Percentiles rank a stretch among this genome's conserved stretches.
Evolutionary conservation across 2,797 vertebrate species (phyloP).

Genomic region (Triplophysa bombifrons): DNA sequence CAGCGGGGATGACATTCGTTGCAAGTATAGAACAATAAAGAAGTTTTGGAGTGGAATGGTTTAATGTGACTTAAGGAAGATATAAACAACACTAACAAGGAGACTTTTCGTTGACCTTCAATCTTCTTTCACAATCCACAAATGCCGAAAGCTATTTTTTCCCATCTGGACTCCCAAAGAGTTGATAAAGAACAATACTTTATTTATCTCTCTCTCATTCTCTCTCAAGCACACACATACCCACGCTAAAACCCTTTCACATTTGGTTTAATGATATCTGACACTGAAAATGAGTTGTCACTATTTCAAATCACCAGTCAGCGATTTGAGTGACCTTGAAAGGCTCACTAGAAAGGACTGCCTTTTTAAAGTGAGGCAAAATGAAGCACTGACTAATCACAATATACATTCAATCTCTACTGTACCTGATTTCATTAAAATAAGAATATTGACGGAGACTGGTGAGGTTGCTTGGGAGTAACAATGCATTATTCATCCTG

Average conservation of each 20-base stretch:
- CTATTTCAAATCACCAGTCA: constrained; percentile 69
- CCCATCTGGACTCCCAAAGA: background rate
- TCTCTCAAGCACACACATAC: background rate
- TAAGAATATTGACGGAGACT: constrained; percentile 38
- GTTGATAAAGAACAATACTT: constrained; percentile 2
- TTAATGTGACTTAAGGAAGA: background rate
- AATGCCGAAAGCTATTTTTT: background rate
- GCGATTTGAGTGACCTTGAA: constrained; percentile 68
- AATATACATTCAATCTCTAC: constrained; percentile 24
- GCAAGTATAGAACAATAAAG: background rate
- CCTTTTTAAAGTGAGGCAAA: constrained; percentile 13
- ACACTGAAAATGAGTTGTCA: constrained; percentile 66
- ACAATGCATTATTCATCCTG: constrained; percentile 51
- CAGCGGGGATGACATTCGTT: background rate
- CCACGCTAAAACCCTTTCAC: constrained; percentile 46
- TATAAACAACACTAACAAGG: constrained; percentile 25
- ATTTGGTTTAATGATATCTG: constrained; percentile 63
- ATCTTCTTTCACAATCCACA: background rate
- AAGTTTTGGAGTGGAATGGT: background rate
- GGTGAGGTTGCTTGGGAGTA: constrained; percentile 37
- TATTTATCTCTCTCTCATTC: background rate
- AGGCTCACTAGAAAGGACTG: constrained; percentile 48
- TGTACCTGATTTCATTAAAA: constrained; percentile 43
- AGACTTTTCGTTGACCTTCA: background rate
- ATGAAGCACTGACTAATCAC: constrained; percentile 3